Evolutionary conservation across 2,113 vertebrate species (phyloP).

Genomic region (Alethe castanea): DNA sequence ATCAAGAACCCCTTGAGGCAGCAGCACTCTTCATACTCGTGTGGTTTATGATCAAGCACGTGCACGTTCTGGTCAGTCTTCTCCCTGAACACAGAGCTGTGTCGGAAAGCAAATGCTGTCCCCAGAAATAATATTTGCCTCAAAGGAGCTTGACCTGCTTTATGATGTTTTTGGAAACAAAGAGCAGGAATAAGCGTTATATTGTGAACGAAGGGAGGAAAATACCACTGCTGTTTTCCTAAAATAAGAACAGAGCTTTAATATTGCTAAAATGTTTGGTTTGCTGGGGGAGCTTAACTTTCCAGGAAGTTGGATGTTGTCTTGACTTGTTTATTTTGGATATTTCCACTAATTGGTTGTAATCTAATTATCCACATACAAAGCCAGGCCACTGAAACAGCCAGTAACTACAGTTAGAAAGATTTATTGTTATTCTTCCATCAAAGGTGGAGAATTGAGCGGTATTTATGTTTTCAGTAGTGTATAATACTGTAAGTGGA

Average conservation of each 20-base stretch:
- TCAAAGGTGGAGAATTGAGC: not conserved
- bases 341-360: not conserved
- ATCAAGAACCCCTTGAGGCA: not conserved
- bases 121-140: not conserved
- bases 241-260: not conserved
- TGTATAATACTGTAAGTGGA: not conserved
- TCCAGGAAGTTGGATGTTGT: not conserved
- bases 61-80: not conserved
- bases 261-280: not conserved
- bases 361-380: not conserved
- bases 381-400: not conserved
- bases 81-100: not conserved
- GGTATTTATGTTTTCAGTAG: not conserved
- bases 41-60: not conserved
- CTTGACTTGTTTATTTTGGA: conserved; percentile 13
- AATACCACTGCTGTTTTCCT: not conserved
- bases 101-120: not conserved
- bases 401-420: not conserved
- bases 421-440: not conserved
- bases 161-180: conserved; percentile 16
- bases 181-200: not conserved
- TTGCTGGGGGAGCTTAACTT: not conserved
- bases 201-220: not conserved
- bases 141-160: not conserved
- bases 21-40: not conserved